phyloP scores from a whole-genome alignment of 2,113 vertebrate genomes.

The Ramphastos sulfuratus region DNA sequence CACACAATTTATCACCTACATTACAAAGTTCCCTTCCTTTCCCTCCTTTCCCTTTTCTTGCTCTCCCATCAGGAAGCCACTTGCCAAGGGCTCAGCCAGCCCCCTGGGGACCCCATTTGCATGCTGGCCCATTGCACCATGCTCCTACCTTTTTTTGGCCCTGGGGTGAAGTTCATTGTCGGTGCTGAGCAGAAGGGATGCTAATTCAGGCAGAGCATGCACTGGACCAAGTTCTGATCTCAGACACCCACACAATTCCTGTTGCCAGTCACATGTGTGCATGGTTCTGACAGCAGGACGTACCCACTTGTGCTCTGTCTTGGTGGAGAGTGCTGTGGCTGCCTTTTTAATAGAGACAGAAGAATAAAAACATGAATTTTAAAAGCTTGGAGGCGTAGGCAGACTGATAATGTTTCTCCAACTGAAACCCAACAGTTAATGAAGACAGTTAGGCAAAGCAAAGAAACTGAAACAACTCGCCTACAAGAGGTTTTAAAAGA shows the following conservation, averaged over 20 bases:
- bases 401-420: not conserved
- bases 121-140: fast-evolving
- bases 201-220: not conserved
- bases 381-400: not conserved
- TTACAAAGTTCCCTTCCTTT: not conserved
- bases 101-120: not conserved
- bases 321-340: not conserved
- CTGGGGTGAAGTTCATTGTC: not conserved
- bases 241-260: constrained; percentile 21
- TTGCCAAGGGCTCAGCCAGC: not conserved
- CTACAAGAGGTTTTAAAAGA: constrained; percentile 50
- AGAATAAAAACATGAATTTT: not conserved
- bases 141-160: not conserved
- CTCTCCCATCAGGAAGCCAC: not conserved
- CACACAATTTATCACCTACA: not conserved
- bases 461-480: constrained; percentile 8
- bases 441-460: not conserved
- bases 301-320: not conserved
- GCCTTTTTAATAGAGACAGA: not conserved
- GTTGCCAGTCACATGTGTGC: not conserved
- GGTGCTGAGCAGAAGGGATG: not conserved
- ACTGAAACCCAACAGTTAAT: not conserved
- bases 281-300: not conserved
- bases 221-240: not conserved
- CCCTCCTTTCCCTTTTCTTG: not conserved